Base-by-base conservation (phyloP, 2,113 vertebrate species). In the Calonectris borealis region DNA sequence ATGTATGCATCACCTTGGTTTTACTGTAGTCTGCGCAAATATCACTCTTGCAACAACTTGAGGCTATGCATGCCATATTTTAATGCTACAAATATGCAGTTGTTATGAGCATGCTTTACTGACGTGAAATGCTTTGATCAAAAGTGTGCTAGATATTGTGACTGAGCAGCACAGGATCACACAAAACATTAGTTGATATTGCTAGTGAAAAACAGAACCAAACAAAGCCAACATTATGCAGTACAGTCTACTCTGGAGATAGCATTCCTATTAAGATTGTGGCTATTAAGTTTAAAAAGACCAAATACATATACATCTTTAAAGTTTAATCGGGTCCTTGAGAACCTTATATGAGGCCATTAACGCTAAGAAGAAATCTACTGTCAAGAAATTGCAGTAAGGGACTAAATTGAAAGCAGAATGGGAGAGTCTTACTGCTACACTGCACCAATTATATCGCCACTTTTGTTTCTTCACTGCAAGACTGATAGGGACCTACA, bases 381-480 rank as follows among this genome's bases (percentile, higher is more conserved):
- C 97, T 98, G 98, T 95, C 98, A 98, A 98, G 97, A 98, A 97
- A 97, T 96, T 98, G 97, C 98, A 98, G 97, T 98, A 96, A 97
- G 97, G 95, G 97, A 97, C 97, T 97, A 98, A 98, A 99, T 97
- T 98, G 98, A 98, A 99, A 98, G 95, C 97, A 97, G 97, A 98
- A 98, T 84, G 96, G 93, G 96, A 95, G 92, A 97, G 96, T 97
- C 97, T 97, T 97, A 97, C 97, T 97, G 95, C 91, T 98, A 93
- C 96, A 86, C 90, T 80, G 94, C 80, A 91, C 96, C 98, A 97
- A 97, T 98, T 98, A 97, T 80, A 93, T 97, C 49, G 93, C 95
- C 95, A 94, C 79, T 97, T 98, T 97, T 98, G 98, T 98, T 98
- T 98, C 96, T 97, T 97, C 94, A 81, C 96, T 95, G 94, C 87